phyloP scores from a whole-genome alignment of 2,888 invertebrate species.

The Subacronicta megacephala region DNA sequence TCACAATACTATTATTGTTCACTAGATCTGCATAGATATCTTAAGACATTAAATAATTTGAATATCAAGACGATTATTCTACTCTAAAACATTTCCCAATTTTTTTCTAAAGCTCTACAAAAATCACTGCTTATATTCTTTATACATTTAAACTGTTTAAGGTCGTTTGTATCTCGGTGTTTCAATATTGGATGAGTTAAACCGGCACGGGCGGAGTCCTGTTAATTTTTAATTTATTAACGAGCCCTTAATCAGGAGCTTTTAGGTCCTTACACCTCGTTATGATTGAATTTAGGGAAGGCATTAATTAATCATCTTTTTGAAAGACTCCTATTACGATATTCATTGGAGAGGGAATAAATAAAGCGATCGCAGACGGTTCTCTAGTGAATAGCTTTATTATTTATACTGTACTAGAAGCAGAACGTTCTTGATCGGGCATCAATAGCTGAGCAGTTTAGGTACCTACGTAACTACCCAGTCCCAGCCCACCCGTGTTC shows the following conservation, averaged over 20 bases:
- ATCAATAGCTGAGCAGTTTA: background rate
- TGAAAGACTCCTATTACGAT: background rate
- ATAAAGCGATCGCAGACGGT: too few species aligned
- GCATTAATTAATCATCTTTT: conserved; percentile 13
- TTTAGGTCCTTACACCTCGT: conserved; percentile 49
- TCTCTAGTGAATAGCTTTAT: background rate
- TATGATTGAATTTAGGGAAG: conserved; percentile 6
- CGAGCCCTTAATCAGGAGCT: conserved; percentile 44
- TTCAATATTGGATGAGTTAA: conserved; percentile 50
- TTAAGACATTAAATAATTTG: too few species aligned
- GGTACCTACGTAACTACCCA: too few species aligned
- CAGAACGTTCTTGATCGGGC: background rate
- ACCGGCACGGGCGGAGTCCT: conserved; percentile 25
- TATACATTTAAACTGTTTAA: conserved; percentile 18
- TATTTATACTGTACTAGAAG: conserved; percentile 1
- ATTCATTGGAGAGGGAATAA: background rate
- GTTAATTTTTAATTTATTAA: conserved; percentile 58
- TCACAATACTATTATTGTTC: background rate
- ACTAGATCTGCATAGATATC: too few species aligned
- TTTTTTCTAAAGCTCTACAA: conserved; percentile 3
- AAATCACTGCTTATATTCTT: conserved; percentile 12
- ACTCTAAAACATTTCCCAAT: background rate
- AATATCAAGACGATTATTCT: too few species aligned
- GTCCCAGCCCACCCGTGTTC: background rate
- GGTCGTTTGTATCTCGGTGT: conserved; percentile 18